phyloP scores from a whole-genome alignment of 2,797 vertebrate genomes.

The Neoniphon sammara region DNA sequence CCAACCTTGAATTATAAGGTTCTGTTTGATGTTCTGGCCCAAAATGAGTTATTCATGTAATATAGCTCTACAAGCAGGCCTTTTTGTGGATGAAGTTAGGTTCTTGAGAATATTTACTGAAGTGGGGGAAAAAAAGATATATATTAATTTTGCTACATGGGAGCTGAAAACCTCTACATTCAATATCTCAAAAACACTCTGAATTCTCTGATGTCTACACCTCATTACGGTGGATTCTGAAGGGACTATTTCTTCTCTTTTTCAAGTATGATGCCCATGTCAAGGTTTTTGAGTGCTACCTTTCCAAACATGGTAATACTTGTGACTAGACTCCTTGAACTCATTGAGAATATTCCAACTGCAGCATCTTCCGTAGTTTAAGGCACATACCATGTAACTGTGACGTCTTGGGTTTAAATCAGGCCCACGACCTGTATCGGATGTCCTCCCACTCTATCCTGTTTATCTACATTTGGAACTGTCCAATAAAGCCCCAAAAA shows the following conservation, averaged over 20 bases:
- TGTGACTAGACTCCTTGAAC: neutral
- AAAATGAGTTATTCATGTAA: neutral
- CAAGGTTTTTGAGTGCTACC: neutral
- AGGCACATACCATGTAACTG: too few species aligned
- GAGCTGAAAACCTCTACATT: neutral
- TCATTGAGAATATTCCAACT: neutral
- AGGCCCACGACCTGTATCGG: too few species aligned
- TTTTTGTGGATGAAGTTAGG: neutral
- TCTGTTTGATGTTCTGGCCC: slow-evolving; percentile 21
- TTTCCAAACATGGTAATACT: neutral
- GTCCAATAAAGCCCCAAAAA: too few species aligned
- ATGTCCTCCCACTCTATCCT: too few species aligned
- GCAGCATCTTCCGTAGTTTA: too few species aligned
- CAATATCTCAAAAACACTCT: neutral
- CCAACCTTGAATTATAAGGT: slow-evolving; percentile 24
- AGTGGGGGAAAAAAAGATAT: neutral
- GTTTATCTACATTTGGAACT: too few species aligned
- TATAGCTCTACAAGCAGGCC: neutral
- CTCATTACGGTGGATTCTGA: neutral
- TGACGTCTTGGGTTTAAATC: too few species aligned
- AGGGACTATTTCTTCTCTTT: neutral
- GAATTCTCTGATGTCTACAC: neutral
- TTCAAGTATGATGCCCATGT: neutral
- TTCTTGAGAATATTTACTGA: neutral
- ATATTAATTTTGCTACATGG: neutral